Conservation (phyloP, 2,113 vertebrate genomes). For the Maylandia zebra region DNA sequence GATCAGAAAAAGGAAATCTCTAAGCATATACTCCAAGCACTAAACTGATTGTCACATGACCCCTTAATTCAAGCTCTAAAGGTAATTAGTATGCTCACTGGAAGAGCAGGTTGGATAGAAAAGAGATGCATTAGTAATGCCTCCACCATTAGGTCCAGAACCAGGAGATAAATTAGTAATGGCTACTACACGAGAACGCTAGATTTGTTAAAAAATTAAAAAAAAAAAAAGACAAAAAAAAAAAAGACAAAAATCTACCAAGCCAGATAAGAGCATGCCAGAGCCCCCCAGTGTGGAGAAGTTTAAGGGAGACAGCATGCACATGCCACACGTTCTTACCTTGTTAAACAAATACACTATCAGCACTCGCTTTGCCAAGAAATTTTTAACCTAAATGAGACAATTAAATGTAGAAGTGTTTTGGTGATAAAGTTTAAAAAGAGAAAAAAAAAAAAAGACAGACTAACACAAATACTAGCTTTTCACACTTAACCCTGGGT, state of each 20-base stretch:
- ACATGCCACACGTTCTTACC: slow-evolving; percentile 73
- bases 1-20: background rate
- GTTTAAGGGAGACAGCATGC: background rate
- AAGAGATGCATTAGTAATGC: slow-evolving; percentile 31
- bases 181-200: background rate
- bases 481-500: background rate
- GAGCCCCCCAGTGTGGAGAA: background rate
- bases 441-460: background rate
- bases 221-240: too few species aligned
- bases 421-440: background rate
- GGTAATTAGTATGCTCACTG: background rate
- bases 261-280: slow-evolving; percentile 2
- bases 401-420: slow-evolving; percentile 41
- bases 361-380: slow-evolving; percentile 85
- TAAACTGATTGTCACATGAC: background rate
- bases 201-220: background rate
- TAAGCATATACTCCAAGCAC: background rate
- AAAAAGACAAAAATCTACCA: background rate
- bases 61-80: background rate
- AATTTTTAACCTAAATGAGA: slow-evolving; percentile 83
- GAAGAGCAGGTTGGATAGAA: background rate
- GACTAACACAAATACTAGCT: slow-evolving; percentile 7
- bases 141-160: background rate
- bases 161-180: slow-evolving; percentile 9
- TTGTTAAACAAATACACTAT: slow-evolving; percentile 97